These are phyloP conservation scores for Engystomops pustulosus DNA, from an alignment of 2,113 vertebrate species.

Conservation along the genomic window DNA sequence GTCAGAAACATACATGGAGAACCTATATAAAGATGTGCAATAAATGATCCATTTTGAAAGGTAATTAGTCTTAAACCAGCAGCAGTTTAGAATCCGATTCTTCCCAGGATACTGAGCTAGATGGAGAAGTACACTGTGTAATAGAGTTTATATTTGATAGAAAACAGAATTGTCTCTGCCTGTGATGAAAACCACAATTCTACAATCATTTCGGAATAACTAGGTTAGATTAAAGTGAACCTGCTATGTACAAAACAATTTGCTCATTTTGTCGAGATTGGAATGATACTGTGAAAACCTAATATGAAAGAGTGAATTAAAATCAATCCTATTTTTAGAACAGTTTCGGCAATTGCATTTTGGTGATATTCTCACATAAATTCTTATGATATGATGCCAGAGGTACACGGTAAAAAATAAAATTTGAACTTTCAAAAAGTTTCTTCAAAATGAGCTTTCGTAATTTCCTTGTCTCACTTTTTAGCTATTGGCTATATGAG, in stretches of 20 bases:
- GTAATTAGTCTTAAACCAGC: constrained; percentile 44
- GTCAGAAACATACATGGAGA: constrained; percentile 30
- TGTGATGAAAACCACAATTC: constrained; percentile 19
- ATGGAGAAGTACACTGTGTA: constrained; percentile 22
- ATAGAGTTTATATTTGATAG: constrained; percentile 44
- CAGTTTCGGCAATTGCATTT: background rate
- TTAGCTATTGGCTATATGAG: no score
- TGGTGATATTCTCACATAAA: background rate
- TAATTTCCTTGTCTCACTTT: no score
- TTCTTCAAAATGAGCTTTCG: no score
- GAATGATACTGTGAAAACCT: constrained; percentile 1
- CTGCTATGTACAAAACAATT: constrained; percentile 42
- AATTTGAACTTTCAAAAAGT: background rate
- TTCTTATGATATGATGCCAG: background rate
- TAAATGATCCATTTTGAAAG: constrained; percentile 50
- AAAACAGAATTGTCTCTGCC: constrained; percentile 21
- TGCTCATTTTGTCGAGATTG: constrained; percentile 21
- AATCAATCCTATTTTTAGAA: constrained; percentile 28
- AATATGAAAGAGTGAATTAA: constrained; percentile 32
- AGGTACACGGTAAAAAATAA: background rate
- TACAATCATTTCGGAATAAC: constrained; percentile 34
- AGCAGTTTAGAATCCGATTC: constrained; percentile 5
- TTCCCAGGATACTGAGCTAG: background rate
- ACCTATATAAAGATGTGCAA: constrained; percentile 20
- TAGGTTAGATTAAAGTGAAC: constrained; percentile 43